Evolutionary conservation across 30 jellyfish, hydroid and myxozoan genomes (phyloP), one percentile per base, ranked within the genome.

Genomic region (Aurelia aurita complex sp. Pacific): DNA sequence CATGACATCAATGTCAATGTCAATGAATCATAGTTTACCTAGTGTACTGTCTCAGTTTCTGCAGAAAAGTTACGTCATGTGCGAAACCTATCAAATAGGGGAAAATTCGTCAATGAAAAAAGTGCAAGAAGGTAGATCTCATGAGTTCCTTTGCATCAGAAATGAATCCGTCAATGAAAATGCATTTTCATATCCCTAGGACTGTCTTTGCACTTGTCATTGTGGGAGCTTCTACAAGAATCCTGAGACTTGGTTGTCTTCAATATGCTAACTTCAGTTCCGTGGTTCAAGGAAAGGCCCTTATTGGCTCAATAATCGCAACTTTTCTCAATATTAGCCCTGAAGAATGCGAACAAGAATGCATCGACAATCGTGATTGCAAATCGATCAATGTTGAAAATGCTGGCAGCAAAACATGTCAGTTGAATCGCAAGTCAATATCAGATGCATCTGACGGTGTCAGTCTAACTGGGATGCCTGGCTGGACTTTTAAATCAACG

Each of bases 401-500:
- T 36, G 81, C 42, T 15, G 81, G 64, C 23, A 16, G 34, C 64
- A 15, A 50, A 36, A 36, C 10, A 33, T 71, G 81, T 71, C 64
- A 71, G 64, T 15, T 71, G 0, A 71, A 23, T 51, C 6, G 66
- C 10, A 71, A 71, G 51, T 29, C 81, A 32, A 2, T 50, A 50
- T 14, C 81, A 12, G 81, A 71, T 36, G 66, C 32, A 36, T 14
- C 81, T 71, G 81, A 71, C 42, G 65, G 81, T 10, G 81, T 36
- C 33, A 36, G 42, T 12, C 11, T 9, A 13, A 51, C 55, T 15
- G 65, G 0, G 29, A 71, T 14, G 34, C 29, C 2, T 51, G 81
- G 81, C 40, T 71, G 81, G 81, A 71, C 64, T 11, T 71, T 71
- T 36, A 71, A 71, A 71, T 71, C 81, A 71, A 71, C 81, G 18